Evolutionary conservation across 2,113 vertebrate genomes (phyloP).

Genomic region (Dipodomys spectabilis): DNA sequence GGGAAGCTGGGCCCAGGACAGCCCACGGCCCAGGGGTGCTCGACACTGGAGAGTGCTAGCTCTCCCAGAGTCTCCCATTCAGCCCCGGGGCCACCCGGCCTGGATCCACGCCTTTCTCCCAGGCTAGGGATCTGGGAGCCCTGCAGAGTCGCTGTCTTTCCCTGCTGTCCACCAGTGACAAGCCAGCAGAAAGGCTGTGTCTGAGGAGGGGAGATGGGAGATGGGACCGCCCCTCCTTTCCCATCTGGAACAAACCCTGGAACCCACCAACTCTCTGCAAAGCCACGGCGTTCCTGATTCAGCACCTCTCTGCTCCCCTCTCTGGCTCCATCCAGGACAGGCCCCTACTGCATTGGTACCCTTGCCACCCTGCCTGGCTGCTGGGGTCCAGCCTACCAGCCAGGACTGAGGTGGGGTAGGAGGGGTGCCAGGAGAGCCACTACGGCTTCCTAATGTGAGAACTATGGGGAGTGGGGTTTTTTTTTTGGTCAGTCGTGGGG

Average conservation of each 20-base stretch:
- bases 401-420: neutral
- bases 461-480: too few relatives aligned
- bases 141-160: too few relatives aligned
- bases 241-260: neutral
- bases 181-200: neutral
- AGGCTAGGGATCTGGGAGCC: too few relatives aligned
- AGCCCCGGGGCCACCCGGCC: neutral
- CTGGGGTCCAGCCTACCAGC: neutral
- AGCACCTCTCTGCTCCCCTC: rapidly evolving
- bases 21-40: neutral
- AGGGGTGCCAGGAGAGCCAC: neutral
- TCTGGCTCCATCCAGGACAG: neutral
- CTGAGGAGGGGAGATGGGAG: neutral
- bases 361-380: neutral
- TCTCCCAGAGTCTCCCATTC: neutral
- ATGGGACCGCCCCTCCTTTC: too few relatives aligned
- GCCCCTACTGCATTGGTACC: neutral
- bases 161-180: neutral
- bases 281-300: neutral
- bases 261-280: neutral
- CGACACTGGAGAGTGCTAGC: neutral
- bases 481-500: too few relatives aligned
- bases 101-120: too few relatives aligned
- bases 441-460: neutral
- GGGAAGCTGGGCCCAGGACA: neutral